Evolutionary conservation across 2,797 vertebrate genomes (phyloP).

Genomic region (Mallotus villosus): DNA sequence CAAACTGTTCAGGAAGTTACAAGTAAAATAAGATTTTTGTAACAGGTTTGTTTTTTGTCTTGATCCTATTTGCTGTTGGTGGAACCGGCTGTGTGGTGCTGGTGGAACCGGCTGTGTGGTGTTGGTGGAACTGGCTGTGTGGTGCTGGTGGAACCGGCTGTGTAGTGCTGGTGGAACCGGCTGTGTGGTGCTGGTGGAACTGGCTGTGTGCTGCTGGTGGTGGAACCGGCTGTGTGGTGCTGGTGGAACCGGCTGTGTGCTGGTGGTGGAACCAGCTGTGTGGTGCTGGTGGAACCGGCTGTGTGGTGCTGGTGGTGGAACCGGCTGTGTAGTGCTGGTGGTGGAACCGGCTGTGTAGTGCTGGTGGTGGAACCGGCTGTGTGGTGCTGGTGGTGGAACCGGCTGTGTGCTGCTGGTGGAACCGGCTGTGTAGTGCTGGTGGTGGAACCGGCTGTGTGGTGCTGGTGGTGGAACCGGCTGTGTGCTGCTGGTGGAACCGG

Average conservation of each 20-base stretch:
- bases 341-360: background rate
- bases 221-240: no score
- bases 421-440: slow-evolving; percentile 25
- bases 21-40: slow-evolving; percentile 41
- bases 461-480: no score
- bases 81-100: slow-evolving; percentile 38
- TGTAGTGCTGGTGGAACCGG: no score
- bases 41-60: slow-evolving; percentile 51
- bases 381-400: background rate
- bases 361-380: slow-evolving; percentile 3
- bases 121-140: no score
- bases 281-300: no score
- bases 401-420: slow-evolving; percentile 44
- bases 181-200: background rate
- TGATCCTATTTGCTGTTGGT: slow-evolving; percentile 53
- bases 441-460: no score
- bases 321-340: no score
- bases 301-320: no score
- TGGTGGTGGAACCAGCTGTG: no score
- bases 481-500: slow-evolving; percentile 20
- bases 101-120: no score
- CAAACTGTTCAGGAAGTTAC: slow-evolving; percentile 27
- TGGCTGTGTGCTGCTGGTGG: background rate
- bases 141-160: no score
- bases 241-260: no score